These are phyloP conservation scores for Schrankia costaestrigalis DNA, from an alignment of 2,888 invertebrate species.

Conservation along the genomic window DNA sequence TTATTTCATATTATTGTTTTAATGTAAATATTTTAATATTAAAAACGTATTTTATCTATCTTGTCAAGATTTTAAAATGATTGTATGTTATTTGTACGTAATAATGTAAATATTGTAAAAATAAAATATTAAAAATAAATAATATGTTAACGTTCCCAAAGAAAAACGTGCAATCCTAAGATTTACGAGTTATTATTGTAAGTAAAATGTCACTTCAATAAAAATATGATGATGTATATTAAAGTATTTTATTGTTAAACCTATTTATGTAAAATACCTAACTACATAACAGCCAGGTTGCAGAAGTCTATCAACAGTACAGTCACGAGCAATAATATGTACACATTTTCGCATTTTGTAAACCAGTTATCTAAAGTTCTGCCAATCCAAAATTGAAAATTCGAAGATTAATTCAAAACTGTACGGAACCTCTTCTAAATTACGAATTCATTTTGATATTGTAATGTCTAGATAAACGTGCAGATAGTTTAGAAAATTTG, in stretches of 20 bases:
- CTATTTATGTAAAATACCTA: not conserved
- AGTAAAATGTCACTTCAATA: slow-evolving; percentile 70
- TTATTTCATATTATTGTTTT: slow-evolving; percentile 15
- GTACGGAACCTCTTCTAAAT: too few relatives aligned
- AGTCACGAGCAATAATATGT: too few relatives aligned
- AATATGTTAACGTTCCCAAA: slow-evolving; percentile 65
- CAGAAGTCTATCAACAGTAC: not conserved
- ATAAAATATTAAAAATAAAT: slow-evolving; percentile 28
- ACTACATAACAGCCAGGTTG: not conserved
- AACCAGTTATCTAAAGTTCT: too few relatives aligned
- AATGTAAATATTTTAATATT: slow-evolving; percentile 25
- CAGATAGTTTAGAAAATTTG: too few relatives aligned
- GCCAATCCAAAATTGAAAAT: too few relatives aligned
- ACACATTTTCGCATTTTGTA: too few relatives aligned
- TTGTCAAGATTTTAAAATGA: slow-evolving; percentile 28
- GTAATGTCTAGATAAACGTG: too few relatives aligned
- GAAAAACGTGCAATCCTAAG: slow-evolving; percentile 74
- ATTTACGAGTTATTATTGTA: slow-evolving; percentile 53
- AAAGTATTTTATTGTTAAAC: slow-evolving; percentile 30
- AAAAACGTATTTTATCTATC: slow-evolving; percentile 27
- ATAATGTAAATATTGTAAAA: slow-evolving; percentile 39
- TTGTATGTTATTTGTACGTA: slow-evolving; percentile 24
- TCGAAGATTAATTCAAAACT: too few relatives aligned
- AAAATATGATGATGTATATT: slow-evolving; percentile 54
- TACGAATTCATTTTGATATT: too few relatives aligned